These are phyloP conservation scores for western clawed frog (Xenopus tropicalis) DNA, from an alignment of 2,113 vertebrate species.

Conservation along the genomic window UCB_Xtro_10.0 CM004445.2:58907501-58908000, in stretches of 20 bases:
- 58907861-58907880: conserved; percentile 87
- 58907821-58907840: conserved; percentile 88
- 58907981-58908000: too few relatives aligned
- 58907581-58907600: conserved; percentile 89
- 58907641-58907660: conserved; percentile 90
- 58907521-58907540: conserved; percentile 92
- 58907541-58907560: conserved; percentile 91
- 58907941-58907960: too few relatives aligned
- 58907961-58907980: too few relatives aligned
- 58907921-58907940: too few relatives aligned
- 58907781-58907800: conserved; percentile 85
- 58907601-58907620: conserved; percentile 89
- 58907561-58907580: conserved; percentile 94
- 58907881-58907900: not conserved
- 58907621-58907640: conserved; percentile 93
- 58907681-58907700: conserved; percentile 93
- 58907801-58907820: conserved; percentile 94
- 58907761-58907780: conserved; percentile 90
- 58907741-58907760: conserved; percentile 95
- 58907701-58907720: conserved; percentile 91
- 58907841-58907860: conserved; percentile 89
- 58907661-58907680: conserved; percentile 88
- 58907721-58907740: conserved; percentile 92
- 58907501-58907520: conserved; percentile 98
- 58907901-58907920: too few relatives aligned